Evolutionary conservation across 2,113 vertebrate species (phyloP).

Genomic region (Enhydra lutris): DNA sequence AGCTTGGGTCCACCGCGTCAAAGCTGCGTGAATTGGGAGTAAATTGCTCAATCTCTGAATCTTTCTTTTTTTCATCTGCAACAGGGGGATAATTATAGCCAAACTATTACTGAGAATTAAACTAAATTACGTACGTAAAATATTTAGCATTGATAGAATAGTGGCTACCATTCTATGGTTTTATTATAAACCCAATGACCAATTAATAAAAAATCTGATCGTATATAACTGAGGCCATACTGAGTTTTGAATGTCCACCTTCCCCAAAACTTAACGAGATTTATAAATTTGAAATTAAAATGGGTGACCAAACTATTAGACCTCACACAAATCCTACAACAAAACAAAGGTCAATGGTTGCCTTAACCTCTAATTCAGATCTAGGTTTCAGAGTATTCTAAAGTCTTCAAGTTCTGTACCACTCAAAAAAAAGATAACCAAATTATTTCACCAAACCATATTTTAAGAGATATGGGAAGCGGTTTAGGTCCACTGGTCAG

Average conservation of each 20-base stretch:
- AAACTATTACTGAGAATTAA: slow-evolving; percentile 23
- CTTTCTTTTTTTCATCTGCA: not conserved
- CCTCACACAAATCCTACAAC: not conserved
- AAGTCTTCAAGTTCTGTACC: not conserved
- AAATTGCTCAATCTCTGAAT: not conserved
- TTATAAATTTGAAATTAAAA: slow-evolving; percentile 18
- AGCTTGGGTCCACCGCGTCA: not conserved
- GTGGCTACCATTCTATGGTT: not conserved
- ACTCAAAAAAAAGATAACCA: not conserved
- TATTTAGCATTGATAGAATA: not conserved
- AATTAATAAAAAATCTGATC: not conserved
- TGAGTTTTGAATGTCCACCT: not conserved
- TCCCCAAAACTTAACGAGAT: not conserved
- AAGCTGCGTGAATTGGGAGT: not conserved
- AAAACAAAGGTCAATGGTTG: not conserved
- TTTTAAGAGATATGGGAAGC: not conserved
- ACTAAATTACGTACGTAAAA: not conserved
- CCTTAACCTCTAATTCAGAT: slow-evolving; percentile 15
- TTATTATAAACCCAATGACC: not conserved
- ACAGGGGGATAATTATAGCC: not conserved
- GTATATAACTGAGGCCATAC: not conserved
- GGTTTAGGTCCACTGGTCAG: not conserved
- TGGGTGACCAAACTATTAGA: not conserved
- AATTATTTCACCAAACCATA: not conserved
- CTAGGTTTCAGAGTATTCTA: not conserved